phyloP scores from a whole-genome alignment of 2,888 invertebrate genomes.

The Brenthis daphne region DNA sequence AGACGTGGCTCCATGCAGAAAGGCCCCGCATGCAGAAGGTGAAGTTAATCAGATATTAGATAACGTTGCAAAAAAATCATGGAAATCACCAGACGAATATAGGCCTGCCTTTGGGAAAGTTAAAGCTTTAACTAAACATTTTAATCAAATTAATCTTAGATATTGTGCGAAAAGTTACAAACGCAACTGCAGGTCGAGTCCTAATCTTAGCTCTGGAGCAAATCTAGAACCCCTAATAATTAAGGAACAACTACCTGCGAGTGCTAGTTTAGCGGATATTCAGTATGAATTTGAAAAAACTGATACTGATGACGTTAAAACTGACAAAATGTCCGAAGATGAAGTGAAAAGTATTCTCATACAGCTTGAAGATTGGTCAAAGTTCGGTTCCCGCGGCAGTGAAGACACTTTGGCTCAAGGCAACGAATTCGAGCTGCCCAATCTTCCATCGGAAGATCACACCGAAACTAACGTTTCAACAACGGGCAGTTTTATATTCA shows the following conservation, averaged over 20 bases:
- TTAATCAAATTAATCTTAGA: constrained; percentile 78
- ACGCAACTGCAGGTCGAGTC: constrained; percentile 74
- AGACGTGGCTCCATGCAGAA: constrained; percentile 40
- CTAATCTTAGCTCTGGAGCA: constrained; percentile 66
- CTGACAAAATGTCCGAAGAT: constrained; percentile 65
- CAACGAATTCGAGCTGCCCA: constrained; percentile 73
- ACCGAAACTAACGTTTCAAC: constrained; percentile 49
- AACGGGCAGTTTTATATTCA: constrained; percentile 66
- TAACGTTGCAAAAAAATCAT: constrained; percentile 79
- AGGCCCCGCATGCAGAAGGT: constrained; percentile 49
- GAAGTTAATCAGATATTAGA: constrained; percentile 66
- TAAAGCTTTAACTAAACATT: constrained; percentile 86
- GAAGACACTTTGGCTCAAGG: constrained; percentile 75
- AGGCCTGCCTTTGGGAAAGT: constrained; percentile 87
- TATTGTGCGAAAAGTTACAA: constrained; percentile 72
- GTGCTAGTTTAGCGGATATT: constrained; percentile 71
- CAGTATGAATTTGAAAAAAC: constrained; percentile 67
- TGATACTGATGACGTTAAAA: constrained; percentile 59
- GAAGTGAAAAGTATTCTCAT: constrained; percentile 76
- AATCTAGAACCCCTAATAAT: constrained; percentile 46
- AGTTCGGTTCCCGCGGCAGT: constrained; percentile 73
- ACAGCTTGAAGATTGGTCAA: constrained; percentile 77
- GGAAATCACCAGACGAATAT: constrained; percentile 87
- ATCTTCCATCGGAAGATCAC: constrained; percentile 70
- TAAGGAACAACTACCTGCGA: constrained; percentile 58